Base-by-base conservation (phyloP, 1,140 invertebrate genomes). In the Drosophila nasuta region DNA sequence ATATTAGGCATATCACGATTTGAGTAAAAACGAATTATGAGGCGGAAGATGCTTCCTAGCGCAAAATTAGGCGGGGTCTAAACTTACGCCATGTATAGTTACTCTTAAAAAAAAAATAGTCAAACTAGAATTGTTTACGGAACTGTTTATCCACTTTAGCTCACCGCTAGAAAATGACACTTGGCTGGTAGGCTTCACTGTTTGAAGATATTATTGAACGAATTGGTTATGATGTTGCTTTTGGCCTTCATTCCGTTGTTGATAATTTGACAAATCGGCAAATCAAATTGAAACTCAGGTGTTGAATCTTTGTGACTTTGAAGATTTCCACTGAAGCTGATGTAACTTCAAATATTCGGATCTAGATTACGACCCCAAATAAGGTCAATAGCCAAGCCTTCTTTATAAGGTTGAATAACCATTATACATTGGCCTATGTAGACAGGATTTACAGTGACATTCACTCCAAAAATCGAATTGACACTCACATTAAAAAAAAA, bases 161-260 rank as follows among this genome's bases (percentile, higher is more conserved):
- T 7, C 13, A 62, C 58, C 13, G 28, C 43, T 28, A 11, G 0
- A 35, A 49, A 20, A 5, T 45, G 58, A 62, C 58, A 62, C 30
- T 49, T 62, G 25, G 58, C 58, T 5, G 58, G 45, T 20, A 60
- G 7, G 13, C 28, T 46, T 5, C 58, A 45, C 28, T 62, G 58
- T 10, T 49, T 62, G 15, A 62, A 49, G 15, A 62, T 17, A 30
- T 41, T 49, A 28, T 35, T 48, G 1, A 43, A 1, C n/a, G 11
- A 48, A 8, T 49, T 62, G 28, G 58, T 62, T 35, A 62, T 48
- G 1, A 48, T n/a, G 3, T n/a, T 5, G 15, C 45, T 48, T 43
- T 62, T 62, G 4, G 45, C 11, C 28, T 33, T 49, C 28, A 62
- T 8, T 5, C 28, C 45, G 7, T 62, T 62, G 28, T 62, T 62